Evolutionary conservation across 2,113 vertebrate species (phyloP), one percentile per base, ranked within the genome.

Genomic region (Falco punctatus): DNA sequence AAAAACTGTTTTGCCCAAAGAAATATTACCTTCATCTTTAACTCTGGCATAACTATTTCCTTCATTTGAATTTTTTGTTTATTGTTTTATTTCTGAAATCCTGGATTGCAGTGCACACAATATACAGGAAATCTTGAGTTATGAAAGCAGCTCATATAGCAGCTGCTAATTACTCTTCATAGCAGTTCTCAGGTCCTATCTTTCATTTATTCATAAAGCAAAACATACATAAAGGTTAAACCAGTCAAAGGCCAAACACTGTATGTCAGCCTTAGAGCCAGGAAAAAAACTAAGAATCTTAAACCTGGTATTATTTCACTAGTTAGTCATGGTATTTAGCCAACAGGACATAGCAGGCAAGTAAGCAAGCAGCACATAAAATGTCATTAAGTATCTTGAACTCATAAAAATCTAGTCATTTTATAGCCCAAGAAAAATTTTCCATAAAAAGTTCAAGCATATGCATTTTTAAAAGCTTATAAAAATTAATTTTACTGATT

Each of bases 181-280:
- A 77, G 40, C 42, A 62, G 48, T 71, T 74, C 69, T 90, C 61
- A 80, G 84, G 30, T 65, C 21, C 62, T 71, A 61, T 65, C 40
- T 74, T 91, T 67, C 73, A 81, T 61, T 79, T 24, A 49, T 49
- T 52, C 92, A 72, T 49, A 87, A 74, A 91, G 35, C 30, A 79
- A 86, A 81, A 44, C 4, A 48, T 69, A 59, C 59, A 81, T 90
- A 91, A 84, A 92, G 64, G 42, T 93, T 94, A 97, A 85, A 77
- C 21, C 35, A 86, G 32, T 26, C 20, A 90, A 94, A 93, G 61
- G 57, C 35, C 86, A 81, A 92, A 52, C 4, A 52, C 19, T 12
- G 4, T 52, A 38, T 48, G 55, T 46, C 77, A 89, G 35, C n/a
- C 27, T 86, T 33, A 48, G 27, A 81, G 72, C 20, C 86, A 84